A percentile compares a stretch with the other conserved stretches of the same genome.
Evolutionary conservation across 2,888 invertebrate genomes (phyloP).

Genomic region (Rosalia funebris): DNA sequence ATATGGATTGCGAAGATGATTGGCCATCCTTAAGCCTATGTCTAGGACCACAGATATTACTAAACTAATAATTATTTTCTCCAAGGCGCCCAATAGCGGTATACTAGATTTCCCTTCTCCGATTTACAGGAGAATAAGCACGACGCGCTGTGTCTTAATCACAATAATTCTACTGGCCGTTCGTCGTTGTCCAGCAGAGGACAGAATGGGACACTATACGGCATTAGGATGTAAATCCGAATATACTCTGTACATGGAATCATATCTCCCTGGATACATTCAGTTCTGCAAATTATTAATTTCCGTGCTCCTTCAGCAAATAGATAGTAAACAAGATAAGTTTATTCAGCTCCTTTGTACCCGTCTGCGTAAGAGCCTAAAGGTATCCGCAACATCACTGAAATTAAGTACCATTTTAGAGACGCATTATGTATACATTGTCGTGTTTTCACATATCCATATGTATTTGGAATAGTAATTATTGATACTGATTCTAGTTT

Average conservation of each 20-base stretch:
- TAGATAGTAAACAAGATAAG: constrained; percentile 47
- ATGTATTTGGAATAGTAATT: too few relatives aligned
- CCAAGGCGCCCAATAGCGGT: not conserved
- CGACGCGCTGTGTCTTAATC: not conserved
- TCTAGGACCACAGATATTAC: too few relatives aligned
- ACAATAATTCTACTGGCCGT: too few relatives aligned
- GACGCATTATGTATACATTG: too few relatives aligned
- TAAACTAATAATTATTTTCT: not conserved
- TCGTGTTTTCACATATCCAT: too few relatives aligned
- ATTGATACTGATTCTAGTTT: too few relatives aligned
- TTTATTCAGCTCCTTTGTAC: constrained; percentile 43
- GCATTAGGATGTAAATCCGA: constrained; percentile 35
- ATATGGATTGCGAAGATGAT: too few relatives aligned
- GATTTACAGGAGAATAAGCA: not conserved
- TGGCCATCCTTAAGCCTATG: too few relatives aligned
- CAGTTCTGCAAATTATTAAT: constrained; percentile 46
- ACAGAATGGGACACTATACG: not conserved
- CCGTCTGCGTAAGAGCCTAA: constrained; percentile 31
- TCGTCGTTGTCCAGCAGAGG: not conserved
- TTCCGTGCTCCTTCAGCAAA: constrained; percentile 43
- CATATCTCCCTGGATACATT: constrained; percentile 36
- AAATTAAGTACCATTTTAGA: constrained; percentile 32
- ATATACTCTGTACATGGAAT: constrained; percentile 33
- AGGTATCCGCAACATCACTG: constrained; percentile 28
- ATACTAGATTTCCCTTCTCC: not conserved